Base-by-base conservation (phyloP, 1,140 invertebrate genomes). In the Drosophila tristis region DNA sequence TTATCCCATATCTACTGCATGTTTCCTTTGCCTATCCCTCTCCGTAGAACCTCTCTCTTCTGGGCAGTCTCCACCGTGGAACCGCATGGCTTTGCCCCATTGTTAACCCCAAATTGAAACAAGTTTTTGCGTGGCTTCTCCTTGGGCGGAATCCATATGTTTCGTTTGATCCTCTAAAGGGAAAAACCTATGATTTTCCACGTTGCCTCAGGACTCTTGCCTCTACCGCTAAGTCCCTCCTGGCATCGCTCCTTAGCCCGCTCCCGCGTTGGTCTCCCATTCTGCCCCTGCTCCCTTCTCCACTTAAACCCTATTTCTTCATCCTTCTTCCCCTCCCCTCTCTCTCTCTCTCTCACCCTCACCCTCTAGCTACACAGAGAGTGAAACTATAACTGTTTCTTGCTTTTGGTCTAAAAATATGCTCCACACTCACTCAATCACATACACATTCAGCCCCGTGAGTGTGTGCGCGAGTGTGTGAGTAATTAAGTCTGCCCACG, bases 401-500 rank as follows among this genome's bases (percentile, higher is more conserved):
- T 74, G 35, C 64, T 65, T 49, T 26, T 53, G 57, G 44, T 55
- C 78, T 87, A 81, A 87, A 85, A 85, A 87, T 85, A 82, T 82
- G 61, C 47, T 54, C 26, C 57, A 57, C 31, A 47, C 55, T 60
- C 56, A 55, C 25, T 23, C 42, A 25, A 16, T 9, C 43, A 47
- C 50, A 65, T 45, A 55, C 25, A 16, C 42, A 25, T 54, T 61
- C 43, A 13, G 11, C 11, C 35, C 35, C 2, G 29, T 16, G 29
- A 66, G 42, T 54, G 39, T 57, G 29, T 29, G 6, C 8, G 31
- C 7, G 31, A 1, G 56, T 74, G 53, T 67, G 66, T 77, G 49
- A 65, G 64, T 66, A 87, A 86, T 86, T 87, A 86, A 86, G 82
- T 86, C 78, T 86, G 82, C 82, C 81, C 74, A 78, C 74, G 56